phyloP scores from a whole-genome alignment of 2,113 vertebrate genomes.

The Scartelaos histophorus region DNA sequence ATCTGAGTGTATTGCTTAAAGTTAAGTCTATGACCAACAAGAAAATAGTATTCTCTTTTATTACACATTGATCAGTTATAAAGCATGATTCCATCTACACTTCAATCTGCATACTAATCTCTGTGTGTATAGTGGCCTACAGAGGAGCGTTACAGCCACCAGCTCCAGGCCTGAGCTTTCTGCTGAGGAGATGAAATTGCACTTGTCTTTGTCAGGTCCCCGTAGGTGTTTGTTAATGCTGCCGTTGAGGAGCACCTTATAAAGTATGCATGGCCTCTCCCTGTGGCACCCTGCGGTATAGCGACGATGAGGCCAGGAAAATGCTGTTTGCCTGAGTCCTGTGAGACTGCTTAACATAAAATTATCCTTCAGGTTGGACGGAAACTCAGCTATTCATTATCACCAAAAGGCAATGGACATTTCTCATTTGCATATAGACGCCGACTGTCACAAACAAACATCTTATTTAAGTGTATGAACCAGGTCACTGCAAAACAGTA shows the following conservation, averaged over 20 bases:
- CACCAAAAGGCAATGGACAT: conserved; percentile 59
- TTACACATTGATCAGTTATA: not conserved
- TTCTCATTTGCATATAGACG: conserved; percentile 36
- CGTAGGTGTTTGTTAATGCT: conserved; percentile 67
- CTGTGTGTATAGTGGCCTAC: conserved; percentile 11
- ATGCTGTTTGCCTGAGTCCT: conserved; percentile 67
- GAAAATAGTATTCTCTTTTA: not conserved
- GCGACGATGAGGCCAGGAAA: conserved; percentile 62
- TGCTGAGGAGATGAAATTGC: conserved; percentile 56
- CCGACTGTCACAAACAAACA: conserved; percentile 25
- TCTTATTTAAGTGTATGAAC: conserved; percentile 7
- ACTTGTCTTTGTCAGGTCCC: conserved; percentile 60
- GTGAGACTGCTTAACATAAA: conserved; percentile 68
- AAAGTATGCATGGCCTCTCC: conserved; percentile 72
- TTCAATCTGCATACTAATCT: conserved; percentile 31
- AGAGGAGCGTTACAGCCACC: conserved; percentile 21
- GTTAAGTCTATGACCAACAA: not conserved
- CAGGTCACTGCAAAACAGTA: not conserved
- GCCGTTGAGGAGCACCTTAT: conserved; percentile 62
- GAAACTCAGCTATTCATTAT: conserved; percentile 65
- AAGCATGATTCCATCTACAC: not conserved
- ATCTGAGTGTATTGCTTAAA: not conserved
- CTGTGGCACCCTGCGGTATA: conserved; percentile 53
- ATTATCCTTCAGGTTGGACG: conserved; percentile 57
- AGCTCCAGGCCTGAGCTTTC: conserved; percentile 39